Evolutionary conservation across 1,140 invertebrate species (phyloP).

Genomic region (Mycetomoellerius zeteki): DNA sequence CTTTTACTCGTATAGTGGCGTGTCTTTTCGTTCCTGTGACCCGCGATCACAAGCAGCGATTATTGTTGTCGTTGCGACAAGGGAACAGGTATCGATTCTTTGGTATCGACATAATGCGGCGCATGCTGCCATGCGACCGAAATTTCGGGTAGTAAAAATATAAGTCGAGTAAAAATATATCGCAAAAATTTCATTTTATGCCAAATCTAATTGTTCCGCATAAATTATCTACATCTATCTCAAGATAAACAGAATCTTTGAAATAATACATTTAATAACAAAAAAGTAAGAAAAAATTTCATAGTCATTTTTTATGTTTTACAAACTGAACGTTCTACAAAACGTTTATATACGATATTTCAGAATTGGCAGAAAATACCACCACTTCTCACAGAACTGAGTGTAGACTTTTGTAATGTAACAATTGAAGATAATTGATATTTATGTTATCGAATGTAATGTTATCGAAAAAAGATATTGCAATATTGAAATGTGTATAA

Average conservation of each 20-base stretch:
- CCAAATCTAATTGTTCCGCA: not conserved
- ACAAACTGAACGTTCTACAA: not conserved
- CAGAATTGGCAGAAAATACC: not conserved
- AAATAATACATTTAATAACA: not conserved
- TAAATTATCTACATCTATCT: not conserved
- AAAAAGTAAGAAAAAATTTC: not conserved
- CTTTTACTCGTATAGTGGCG: slow-evolving; percentile 59
- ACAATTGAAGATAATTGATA: not conserved
- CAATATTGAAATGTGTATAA: slow-evolving; percentile 5
- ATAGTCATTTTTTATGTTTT: not conserved
- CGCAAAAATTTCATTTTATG: not conserved
- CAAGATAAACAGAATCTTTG: not conserved
- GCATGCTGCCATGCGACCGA: slow-evolving; percentile 65
- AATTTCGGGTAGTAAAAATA: slow-evolving; percentile 50
- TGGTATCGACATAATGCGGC: slow-evolving; percentile 69
- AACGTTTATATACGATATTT: not conserved
- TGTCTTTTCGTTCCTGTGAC: slow-evolving; percentile 41
- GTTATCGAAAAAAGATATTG: not conserved
- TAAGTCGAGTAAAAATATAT: not conserved
- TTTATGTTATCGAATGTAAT: no score
- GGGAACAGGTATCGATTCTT: slow-evolving; percentile 73
- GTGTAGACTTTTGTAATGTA: not conserved
- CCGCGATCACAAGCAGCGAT: slow-evolving; percentile 48
- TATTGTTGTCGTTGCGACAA: slow-evolving; percentile 55
- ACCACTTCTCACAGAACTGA: not conserved